phyloP scores from a whole-genome alignment of 2,888 invertebrate species.

The Melanargia galathea region DNA sequence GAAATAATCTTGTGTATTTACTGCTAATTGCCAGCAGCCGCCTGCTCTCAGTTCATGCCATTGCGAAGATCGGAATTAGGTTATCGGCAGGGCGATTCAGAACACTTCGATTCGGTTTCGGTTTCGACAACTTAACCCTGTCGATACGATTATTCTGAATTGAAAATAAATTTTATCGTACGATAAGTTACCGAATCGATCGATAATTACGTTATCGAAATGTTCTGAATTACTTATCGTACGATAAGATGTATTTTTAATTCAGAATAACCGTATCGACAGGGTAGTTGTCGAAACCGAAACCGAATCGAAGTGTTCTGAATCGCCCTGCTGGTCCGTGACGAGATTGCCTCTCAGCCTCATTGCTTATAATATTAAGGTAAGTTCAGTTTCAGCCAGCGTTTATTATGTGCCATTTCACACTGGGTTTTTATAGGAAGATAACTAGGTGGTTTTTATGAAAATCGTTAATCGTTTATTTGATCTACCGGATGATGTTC shows the following conservation, averaged over 20 bases:
- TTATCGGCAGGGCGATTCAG: too few relatives aligned
- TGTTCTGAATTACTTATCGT: too few relatives aligned
- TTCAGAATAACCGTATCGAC: too few relatives aligned
- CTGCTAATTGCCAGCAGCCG: slow-evolving; percentile 22
- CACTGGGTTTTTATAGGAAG: neutral
- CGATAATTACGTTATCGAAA: too few relatives aligned
- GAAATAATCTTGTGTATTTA: slow-evolving; percentile 66
- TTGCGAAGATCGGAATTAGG: slow-evolving; percentile 25
- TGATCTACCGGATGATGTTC: neutral
- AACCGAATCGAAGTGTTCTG: too few relatives aligned
- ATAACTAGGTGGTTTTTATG: neutral
- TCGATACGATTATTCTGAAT: too few relatives aligned
- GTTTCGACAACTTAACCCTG: too few relatives aligned
- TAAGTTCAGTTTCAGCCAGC: slow-evolving; percentile 2
- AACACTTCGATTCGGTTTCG: too few relatives aligned
- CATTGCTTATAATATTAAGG: slow-evolving; percentile 22
- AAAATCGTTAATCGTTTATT: neutral
- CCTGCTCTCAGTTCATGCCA: slow-evolving; percentile 15
- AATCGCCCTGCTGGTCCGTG: slow-evolving; percentile 45
- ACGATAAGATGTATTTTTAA: too few relatives aligned
- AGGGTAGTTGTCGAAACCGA: too few relatives aligned
- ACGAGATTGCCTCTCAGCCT: slow-evolving; percentile 35
- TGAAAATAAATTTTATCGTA: too few relatives aligned
- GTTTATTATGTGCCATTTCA: neutral
- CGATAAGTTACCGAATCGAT: too few relatives aligned